A percentile compares a stretch with the other conserved stretches of the same genome.
These are phyloP conservation scores for Nymphalis polychloros DNA, from an alignment of 2,888 invertebrate genomes.

Conservation along the genomic window DNA sequence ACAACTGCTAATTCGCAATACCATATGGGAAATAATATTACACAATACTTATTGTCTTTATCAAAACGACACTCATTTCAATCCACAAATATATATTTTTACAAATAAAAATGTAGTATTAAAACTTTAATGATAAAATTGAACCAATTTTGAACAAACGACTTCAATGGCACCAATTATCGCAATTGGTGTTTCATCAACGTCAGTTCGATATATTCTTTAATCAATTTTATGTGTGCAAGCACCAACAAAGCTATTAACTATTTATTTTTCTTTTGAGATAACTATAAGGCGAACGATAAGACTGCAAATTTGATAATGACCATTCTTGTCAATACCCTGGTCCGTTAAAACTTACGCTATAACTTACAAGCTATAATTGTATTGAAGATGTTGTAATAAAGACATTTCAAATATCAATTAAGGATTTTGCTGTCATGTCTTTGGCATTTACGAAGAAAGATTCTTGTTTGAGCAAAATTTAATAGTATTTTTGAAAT, in stretches of 20 bases:
- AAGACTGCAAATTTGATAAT: no score
- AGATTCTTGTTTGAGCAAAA: no score
- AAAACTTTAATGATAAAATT: slow-evolving; percentile 27
- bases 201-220: slow-evolving; percentile 36
- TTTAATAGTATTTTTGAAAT: no score
- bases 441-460: no score
- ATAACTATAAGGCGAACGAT: background rate
- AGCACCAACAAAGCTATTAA: slow-evolving; percentile 12
- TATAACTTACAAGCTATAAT: no score
- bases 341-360: no score
- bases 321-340: no score
- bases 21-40: no score
- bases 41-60: background rate
- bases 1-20: no score
- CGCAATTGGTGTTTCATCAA: slow-evolving; percentile 36
- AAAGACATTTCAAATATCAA: no score
- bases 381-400: no score
- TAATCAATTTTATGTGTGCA: slow-evolving; percentile 29
- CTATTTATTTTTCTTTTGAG: slow-evolving; percentile 17
- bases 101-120: background rate
- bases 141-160: slow-evolving; percentile 18
- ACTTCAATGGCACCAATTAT: slow-evolving; percentile 28
- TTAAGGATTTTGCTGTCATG: no score
- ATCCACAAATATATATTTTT: background rate
- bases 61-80: background rate